A percentile compares a stretch with the other conserved stretches of the same genome.
phyloP scores from a whole-genome alignment of 2,113 vertebrate species.

The Okapia johnstoni region DNA sequence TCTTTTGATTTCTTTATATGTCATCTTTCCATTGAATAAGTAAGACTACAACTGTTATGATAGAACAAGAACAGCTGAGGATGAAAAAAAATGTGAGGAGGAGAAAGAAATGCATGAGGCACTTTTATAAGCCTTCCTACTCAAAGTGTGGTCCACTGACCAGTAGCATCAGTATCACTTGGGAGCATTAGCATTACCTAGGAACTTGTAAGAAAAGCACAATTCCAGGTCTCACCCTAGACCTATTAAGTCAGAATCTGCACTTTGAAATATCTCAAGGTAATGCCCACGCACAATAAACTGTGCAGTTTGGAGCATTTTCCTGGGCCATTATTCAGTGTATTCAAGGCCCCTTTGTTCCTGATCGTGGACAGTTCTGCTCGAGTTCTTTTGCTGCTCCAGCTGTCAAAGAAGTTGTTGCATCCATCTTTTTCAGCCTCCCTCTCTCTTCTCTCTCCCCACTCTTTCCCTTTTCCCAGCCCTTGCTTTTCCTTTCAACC shows the following conservation, averaged over 20 bases:
- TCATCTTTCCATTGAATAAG: neutral
- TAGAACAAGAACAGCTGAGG: neutral
- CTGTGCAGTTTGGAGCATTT: neutral
- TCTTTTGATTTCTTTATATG: neutral
- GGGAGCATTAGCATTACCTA: neutral
- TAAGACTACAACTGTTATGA: neutral
- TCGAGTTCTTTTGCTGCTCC: accelerated
- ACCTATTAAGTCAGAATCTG: neutral
- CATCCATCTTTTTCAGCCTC: accelerated
- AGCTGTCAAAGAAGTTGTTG: accelerated
- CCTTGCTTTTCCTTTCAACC: neutral
- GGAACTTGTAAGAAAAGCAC: neutral
- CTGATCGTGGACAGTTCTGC: accelerated
- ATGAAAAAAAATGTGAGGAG: neutral
- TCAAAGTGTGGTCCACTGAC: neutral
- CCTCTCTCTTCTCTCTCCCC: neutral
- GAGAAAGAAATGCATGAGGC: too few species aligned
- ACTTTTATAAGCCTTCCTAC: neutral
- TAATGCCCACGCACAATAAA: neutral
- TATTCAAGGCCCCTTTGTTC: too few species aligned
- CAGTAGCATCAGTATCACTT: neutral
- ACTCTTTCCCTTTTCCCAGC: too few species aligned
- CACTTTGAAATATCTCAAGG: neutral
- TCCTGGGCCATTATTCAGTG: neutral
- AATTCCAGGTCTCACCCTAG: neutral